Base-by-base conservation (phyloP, 1,140 invertebrate species). In the Aphelinus certus region DNA sequence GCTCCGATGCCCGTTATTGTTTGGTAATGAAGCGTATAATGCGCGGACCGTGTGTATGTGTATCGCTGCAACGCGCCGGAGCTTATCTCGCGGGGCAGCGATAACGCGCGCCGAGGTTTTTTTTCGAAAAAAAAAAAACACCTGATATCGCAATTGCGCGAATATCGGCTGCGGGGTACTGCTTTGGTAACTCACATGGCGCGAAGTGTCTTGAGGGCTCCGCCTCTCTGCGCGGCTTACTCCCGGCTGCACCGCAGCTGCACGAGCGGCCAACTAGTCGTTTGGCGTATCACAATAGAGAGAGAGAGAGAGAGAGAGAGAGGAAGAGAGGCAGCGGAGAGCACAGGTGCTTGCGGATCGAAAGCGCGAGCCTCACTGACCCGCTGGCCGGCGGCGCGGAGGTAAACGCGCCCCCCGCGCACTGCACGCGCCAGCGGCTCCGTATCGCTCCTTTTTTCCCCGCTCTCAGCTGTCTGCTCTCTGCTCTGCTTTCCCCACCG, bases 291-390 rank as follows among this genome's bases (percentile, higher is more conserved):
- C 26, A 26, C 26, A 26, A 26, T 26, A 26, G 51, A 72, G 4
- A 62, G 61, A 45, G 10, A 62, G 51, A 72, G 4, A 62, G 61
- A 45, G 10, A 62, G 49, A 62, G 7, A 63, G 55, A 75, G 62
- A 72, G 58, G 68, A 42, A 65, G n/a, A 74, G 43, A 7, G 43
- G 69, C 53, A 63, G 73, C 76, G 45, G 47, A 49, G 53, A 69
- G 62, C 61, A 67, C 6, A 76, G 76, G 78, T 86, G 83, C 79
- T 85, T 79, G 81, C 83, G 72, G 82, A 80, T 84, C 79, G 83
- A 82, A 86, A 85, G 85, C 85, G 79, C 83, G 81, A 83, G 82
- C 78, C 83, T 83, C 80, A 87, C 85, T 87, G 85, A 81, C 79
- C 82, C 79, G 77, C 74, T 73, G 72, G 75, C 73, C 60, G 56